phyloP scores from a whole-genome alignment of 2,113 vertebrate species.

The Synchiropus splendidus region DNA sequence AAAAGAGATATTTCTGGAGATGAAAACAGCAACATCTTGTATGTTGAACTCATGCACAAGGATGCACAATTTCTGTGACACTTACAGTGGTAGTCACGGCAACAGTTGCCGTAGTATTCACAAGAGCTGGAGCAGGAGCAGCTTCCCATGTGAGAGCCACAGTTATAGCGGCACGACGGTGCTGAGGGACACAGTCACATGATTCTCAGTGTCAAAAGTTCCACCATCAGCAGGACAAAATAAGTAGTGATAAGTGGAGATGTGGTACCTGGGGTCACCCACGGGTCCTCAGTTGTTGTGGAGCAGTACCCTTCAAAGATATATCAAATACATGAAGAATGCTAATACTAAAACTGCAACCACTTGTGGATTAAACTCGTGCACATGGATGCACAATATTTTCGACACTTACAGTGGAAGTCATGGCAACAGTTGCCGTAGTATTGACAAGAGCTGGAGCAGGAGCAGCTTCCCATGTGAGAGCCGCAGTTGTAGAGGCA shows the following conservation, averaged over 20 bases:
- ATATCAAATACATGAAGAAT: not conserved
- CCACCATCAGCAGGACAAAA: too few relatives aligned
- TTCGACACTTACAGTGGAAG: conserved; percentile 35
- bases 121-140: conserved; percentile 48
- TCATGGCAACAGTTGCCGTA: conserved; percentile 46
- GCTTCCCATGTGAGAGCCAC: conserved; percentile 4
- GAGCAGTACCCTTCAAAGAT: not conserved
- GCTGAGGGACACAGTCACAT: too few relatives aligned
- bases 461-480: conserved; percentile 34
- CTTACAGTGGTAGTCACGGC: conserved; percentile 43
- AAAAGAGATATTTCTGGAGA: not conserved
- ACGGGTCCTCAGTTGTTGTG: not conserved
- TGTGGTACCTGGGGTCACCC: conserved; percentile 3
- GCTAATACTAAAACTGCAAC: not conserved
- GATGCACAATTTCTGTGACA: too few relatives aligned
- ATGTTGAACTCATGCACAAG: too few relatives aligned
- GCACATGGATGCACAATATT: too few relatives aligned
- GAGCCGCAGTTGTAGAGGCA: conserved; percentile 35
- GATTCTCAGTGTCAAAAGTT: too few relatives aligned
- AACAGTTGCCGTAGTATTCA: conserved; percentile 41
- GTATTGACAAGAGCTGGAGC: conserved; percentile 29
- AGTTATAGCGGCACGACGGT: conserved; percentile 14
- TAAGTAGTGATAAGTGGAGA: not conserved
- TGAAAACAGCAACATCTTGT: not conserved
- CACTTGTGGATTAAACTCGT: too few relatives aligned